Evolutionary conservation across 2,888 invertebrate species (phyloP), one percentile per base, ranked within the genome.

Genomic region (Drosophila fungiperda): DNA sequence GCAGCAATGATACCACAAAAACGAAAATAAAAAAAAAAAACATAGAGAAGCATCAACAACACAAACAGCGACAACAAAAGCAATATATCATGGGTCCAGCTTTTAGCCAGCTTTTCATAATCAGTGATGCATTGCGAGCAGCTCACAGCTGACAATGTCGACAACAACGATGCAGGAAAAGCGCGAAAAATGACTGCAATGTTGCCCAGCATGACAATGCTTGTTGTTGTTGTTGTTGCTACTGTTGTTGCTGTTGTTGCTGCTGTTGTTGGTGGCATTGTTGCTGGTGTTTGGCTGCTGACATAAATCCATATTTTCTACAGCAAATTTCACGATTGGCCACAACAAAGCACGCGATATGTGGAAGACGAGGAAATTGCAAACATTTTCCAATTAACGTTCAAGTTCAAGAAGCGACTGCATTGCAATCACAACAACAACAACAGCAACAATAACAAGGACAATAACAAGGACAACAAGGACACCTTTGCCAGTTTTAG

Each of bases 31-130:
- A 65, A 40, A 17, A 70, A 75, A 64, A 78, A 74, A 65, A 53
- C 52, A n/a, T 59, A 49, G 52, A 64, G 35, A 48, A 69, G 9
- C 66, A 57, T 1, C 55, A 53, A 9, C 75, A 67, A 8, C 66
- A 64, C 29, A 29, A 29, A 29, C 72, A 68, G 58, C 74, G 74
- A 57, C 80, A 85, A 76, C 83, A 78, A 78, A 73, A 70, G 89
- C 87, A 83, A 87, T 86, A 89, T 83, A 90, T 87, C 87, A 90
- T 68, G 77, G 76, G 90, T 87, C 89, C 89, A 90, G 89, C 87
- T 87, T 87, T 90, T 88, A 87, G 90, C 87, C 74, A 90, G 90
- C 87, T 87, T 87, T 87, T 87, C 87, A 87, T 88, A 87, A 88
- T 88, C 89, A 87, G 90, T 87, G 87, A 90, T 87, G 87, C 87